Base-by-base conservation (phyloP, 37 sponge, comb jelly and placozoan species). In the Sycon ciliatum region DNA sequence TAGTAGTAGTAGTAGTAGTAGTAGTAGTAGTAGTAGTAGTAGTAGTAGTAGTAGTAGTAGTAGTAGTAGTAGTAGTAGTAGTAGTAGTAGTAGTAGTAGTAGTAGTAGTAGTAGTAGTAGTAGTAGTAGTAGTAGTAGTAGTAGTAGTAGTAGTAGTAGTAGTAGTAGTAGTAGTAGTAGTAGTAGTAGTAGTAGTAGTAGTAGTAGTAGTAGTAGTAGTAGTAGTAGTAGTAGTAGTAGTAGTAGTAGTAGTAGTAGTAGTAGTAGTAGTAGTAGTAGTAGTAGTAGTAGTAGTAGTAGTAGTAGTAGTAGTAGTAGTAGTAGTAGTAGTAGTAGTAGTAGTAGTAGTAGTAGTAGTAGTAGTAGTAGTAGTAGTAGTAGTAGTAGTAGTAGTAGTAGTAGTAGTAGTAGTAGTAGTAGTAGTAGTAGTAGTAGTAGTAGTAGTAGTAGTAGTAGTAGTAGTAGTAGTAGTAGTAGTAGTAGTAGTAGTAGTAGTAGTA, bases 11-110 rank as follows among this genome's bases (percentile, higher is more conserved):
- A 46, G 52, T 46, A 46, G 52, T 46, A 46, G 52, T 46, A 46
- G 52, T 46, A 46, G 52, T 46, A 46, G 52, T 46, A 46, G 52
- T 46, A 46, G 52, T 46, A 46, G 52, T 46, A 46, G 52, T 46
- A 46, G 52, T 46, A 46, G 52, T 46, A 46, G 52, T 46, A 46
- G 52, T 46, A 46, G 52, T 46, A 46, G 52, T 46, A 46, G 52
- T 46, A 46, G 52, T 46, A 46, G 52, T 46, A 46, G 52, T 46
- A 46, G 52, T 46, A 46, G 52, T 46, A 46, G 52, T 46, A 46
- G 52, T 46, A 46, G 52, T 46, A 46, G 52, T 46, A 46, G 52
- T 46, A 46, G 52, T 46, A 46, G 52, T 46, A 46, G 52, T 46
- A 46, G 52, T 46, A 46, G 52, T 46, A 46, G 52, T 46, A 46